Conservation (phyloP, 1,140 invertebrate genomes). For the Lethocerus indicus region DNA sequence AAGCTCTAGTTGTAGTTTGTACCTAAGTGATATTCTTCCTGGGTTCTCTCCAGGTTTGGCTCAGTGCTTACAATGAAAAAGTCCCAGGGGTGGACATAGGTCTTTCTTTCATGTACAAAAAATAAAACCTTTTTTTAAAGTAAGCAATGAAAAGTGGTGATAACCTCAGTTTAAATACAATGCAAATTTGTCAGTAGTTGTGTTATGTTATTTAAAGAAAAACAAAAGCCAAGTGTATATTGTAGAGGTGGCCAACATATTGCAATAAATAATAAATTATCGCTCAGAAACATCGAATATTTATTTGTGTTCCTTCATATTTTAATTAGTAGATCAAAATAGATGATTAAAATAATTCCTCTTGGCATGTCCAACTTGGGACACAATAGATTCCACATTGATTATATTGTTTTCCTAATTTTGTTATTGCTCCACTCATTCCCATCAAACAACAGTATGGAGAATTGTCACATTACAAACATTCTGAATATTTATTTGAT, state of each 20-base stretch:
- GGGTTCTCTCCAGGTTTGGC: conserved; percentile 8
- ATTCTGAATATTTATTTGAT: too few species aligned
- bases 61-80: neutral
- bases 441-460: too few species aligned
- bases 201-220: too few species aligned
- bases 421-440: too few species aligned
- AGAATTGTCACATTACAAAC: too few species aligned
- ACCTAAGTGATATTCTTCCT: conserved; percentile 13
- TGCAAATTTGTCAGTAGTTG: conserved; percentile 15
- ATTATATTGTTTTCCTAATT: too few species aligned
- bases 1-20: conserved; percentile 11
- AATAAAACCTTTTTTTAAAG: conserved; percentile 8
- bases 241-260: conserved; percentile 4
- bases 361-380: too few species aligned
- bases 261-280: conserved; percentile 7
- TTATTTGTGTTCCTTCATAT: neutral
- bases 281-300: neutral
- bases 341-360: too few species aligned
- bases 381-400: too few species aligned
- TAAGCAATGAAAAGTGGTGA: conserved; percentile 17
- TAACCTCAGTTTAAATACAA: conserved; percentile 16
- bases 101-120: conserved; percentile 9
- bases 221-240: conserved; percentile 4
- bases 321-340: too few species aligned
- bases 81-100: conserved; percentile 12